Percentiles rank a stretch among this genome's conserved stretches.
These are phyloP conservation scores for Proctacanthus coquilletti DNA, from an alignment of 1,140 invertebrate species.

Conservation along the genomic window DNA sequence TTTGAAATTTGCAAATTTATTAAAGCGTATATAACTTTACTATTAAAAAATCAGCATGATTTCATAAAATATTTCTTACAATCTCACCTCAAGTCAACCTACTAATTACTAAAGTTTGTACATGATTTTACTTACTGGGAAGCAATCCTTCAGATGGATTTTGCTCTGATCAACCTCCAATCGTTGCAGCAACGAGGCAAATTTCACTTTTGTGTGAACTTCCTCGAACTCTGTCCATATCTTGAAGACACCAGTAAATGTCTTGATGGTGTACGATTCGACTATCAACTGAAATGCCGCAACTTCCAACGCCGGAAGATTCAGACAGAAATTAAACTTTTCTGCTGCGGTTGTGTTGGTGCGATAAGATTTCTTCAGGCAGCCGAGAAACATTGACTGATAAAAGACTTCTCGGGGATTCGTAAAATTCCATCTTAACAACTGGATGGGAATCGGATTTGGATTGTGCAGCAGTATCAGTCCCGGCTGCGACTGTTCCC, in stretches of 20 bases:
- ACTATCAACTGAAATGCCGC: slow-evolving; percentile 57
- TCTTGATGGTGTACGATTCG: slow-evolving; percentile 50
- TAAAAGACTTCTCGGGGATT: slow-evolving; percentile 18
- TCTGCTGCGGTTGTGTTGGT: slow-evolving; percentile 6
- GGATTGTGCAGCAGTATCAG: slow-evolving; percentile 20
- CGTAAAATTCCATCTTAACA: slow-evolving; percentile 22
- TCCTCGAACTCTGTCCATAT: slow-evolving; percentile 60
- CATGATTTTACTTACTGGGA: slow-evolving; percentile 74
- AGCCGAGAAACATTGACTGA: slow-evolving; percentile 15
- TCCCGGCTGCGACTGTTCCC: slow-evolving; percentile 17
- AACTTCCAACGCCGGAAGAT: slow-evolving; percentile 41
- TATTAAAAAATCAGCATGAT: no score
- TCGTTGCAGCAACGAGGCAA: slow-evolving; percentile 43
- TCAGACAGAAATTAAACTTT: not conserved
- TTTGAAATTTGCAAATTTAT: no score
- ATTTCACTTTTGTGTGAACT: slow-evolving; percentile 42
- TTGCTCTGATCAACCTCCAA: slow-evolving; percentile 42
- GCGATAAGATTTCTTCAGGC: slow-evolving; percentile 5
- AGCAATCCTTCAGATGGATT: slow-evolving; percentile 61
- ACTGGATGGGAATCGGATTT: slow-evolving; percentile 22
- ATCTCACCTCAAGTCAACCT: no score
- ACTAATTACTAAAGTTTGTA: no score
- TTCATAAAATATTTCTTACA: no score
- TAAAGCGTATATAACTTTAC: no score
- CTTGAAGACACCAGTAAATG: slow-evolving; percentile 50